Evolutionary conservation across 2,888 invertebrate species (phyloP), one percentile per base, ranked within the genome.

Genomic region (Chalcis sispes): DNA sequence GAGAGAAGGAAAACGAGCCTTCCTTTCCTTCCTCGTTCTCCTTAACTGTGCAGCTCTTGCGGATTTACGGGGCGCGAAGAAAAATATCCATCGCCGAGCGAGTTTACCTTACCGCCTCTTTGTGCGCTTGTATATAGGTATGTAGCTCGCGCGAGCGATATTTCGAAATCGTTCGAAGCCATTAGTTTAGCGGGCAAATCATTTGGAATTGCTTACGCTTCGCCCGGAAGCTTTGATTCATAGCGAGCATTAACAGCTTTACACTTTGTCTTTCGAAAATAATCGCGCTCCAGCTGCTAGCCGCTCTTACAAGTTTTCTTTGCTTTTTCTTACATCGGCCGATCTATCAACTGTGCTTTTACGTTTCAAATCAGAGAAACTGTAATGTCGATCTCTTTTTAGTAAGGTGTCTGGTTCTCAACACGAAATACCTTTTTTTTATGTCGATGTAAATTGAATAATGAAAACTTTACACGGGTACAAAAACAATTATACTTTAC

Each of bases 21-120:
- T 54, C 83, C 81, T 82, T n/a, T 54, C 81, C 80, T 76, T 75
- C 69, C 72, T 72, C 69, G 2, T 23, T 32, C 15, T 13, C n/a
- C n/a, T n/a, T n/a, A n/a, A n/a, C n/a, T n/a, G n/a, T n/a, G n/a
- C n/a, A n/a, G n/a, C n/a, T n/a, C 13, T 48, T 40, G 4, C 59
- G 58, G 70, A 62, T 61, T 54, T 71, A 54, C 58, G 58, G 8
- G 20, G n/a, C 8, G 36, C 48, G 36, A 52, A 50, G 27, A 61
- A 50, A 67, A 67, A 70, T 42, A 42, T 72, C 42, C 56, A 29
- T 62, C 46, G 27, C 13, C 36, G 40, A 25, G 23, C 3, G n/a
- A 40, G 32, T 69, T 52, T 40, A 5, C 18, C 42, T 29, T 61
- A 32, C 61, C 52, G 61, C 32, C 15, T 3, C 23, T n/a, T 18